Evolutionary conservation across 2,113 vertebrate genomes (phyloP), one percentile per base, ranked within the genome.

Genomic region (Ursus arctos): DNA sequence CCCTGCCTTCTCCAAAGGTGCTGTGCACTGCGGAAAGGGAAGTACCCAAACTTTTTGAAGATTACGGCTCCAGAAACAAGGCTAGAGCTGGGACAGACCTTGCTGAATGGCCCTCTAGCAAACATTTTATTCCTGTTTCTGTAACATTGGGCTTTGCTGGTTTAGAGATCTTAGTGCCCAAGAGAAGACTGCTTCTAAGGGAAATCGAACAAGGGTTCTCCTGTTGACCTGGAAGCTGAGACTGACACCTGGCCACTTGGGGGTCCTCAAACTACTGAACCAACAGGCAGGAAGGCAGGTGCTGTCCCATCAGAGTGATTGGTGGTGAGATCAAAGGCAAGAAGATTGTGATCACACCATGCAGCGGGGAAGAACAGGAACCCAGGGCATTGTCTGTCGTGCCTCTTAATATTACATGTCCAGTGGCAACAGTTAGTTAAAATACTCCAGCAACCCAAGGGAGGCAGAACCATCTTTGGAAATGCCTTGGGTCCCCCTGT

Each of bases 301-400:
- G 2, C 16, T 3, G 16, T n/a, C 6, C 21, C 18, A 1, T 15
- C 4, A 4, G 26, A 14, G 16, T 1, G 63, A 57, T 2, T 22
- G 12, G 15, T 31, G 28, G 51, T 22, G 28, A 57, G 0, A 19
- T 31, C 31, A 47, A 18, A 53, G 31, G 33, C 21, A 49, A 22
- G 13, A 22, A 43, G 49, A 40, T 14, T 31, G 13, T 49, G 57
- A 80, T 59, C n/a, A 33, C 18, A 53, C 28, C 24, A 14, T 0
- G 49, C 5, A 33, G 55, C 31, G 8, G 9, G 85, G 81, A 43
- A 53, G 43, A 7, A 8, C 2, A 2, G 71, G 31, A 16, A 24
- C 7, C n/a, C 36, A 7, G 43, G 22, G 19, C 22, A 6, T 40
- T 53, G 11, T 53, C 28, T 36, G 31, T 24, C 7, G 3, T 7